Percentiles rank a stretch among this genome's conserved stretches.
Conservation (phyloP, 2,888 invertebrate genomes). For the Spodoptera exigua region DNA sequence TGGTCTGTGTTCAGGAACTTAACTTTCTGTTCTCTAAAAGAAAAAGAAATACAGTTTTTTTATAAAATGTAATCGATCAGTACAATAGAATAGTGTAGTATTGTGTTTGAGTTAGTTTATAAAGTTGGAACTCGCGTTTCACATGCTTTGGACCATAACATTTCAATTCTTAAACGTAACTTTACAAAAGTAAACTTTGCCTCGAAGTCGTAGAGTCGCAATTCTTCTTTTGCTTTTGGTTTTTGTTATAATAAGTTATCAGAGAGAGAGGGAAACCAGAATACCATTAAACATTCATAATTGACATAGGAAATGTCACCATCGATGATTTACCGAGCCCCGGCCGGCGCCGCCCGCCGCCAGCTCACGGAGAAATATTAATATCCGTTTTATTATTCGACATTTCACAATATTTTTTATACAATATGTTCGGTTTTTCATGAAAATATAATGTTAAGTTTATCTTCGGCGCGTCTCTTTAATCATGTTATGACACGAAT, state of each 20-base stretch:
- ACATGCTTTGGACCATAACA: slow-evolving; percentile 11
- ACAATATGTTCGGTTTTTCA: slow-evolving; percentile 8
- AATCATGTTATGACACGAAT: no score
- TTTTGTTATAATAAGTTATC: slow-evolving; percentile 23
- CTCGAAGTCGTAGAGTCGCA: neutral
- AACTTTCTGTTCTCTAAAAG: no score
- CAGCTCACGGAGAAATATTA: slow-evolving; percentile 30
- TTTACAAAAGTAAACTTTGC: slow-evolving; percentile 5
- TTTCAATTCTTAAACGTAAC: neutral
- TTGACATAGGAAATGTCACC: slow-evolving; percentile 46
- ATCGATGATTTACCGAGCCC: slow-evolving; percentile 24
- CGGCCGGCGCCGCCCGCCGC: slow-evolving; percentile 7
- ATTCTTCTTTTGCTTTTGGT: slow-evolving; percentile 3
- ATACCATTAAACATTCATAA: slow-evolving; percentile 54
- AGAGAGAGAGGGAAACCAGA: slow-evolving; percentile 22
- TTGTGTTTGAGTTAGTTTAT: no score
- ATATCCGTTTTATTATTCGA: slow-evolving; percentile 29
- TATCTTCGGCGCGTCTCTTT: neutral
- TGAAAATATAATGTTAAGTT: slow-evolving; percentile 16
- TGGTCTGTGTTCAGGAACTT: no score
- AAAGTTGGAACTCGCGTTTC: no score
- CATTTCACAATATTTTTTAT: slow-evolving; percentile 22
- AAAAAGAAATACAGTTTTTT: no score
- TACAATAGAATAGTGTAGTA: no score
- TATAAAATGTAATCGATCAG: no score